A percentile compares a stretch with the other conserved stretches of the same genome.
These are phyloP conservation scores for Rhopalosiphum maidis DNA, from an alignment of 1,140 invertebrate genomes.

Conservation along the genomic window DNA sequence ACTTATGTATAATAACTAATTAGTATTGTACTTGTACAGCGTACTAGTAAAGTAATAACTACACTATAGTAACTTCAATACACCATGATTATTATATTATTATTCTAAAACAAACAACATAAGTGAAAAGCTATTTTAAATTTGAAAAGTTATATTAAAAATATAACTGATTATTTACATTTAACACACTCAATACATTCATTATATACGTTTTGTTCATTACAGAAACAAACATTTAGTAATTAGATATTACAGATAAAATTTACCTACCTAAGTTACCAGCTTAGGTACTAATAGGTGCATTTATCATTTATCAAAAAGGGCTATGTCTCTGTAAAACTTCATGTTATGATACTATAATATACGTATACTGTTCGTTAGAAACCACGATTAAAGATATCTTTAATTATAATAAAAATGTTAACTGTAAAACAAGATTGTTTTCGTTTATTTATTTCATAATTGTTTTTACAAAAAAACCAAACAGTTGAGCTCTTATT, in stretches of 20 bases:
- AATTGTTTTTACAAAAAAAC: background rate
- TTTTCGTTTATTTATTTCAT: background rate
- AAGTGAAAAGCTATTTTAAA: background rate
- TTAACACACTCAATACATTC: background rate
- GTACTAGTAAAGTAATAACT: background rate
- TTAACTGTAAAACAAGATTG: background rate
- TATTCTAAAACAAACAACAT: background rate
- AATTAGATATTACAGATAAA: background rate
- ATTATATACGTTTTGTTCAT: background rate
- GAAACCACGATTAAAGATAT: background rate
- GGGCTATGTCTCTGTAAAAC: background rate
- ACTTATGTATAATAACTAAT: background rate
- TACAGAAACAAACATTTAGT: background rate
- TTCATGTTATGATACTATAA: background rate
- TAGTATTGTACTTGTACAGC: constrained; percentile 33
- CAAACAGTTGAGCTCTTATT: background rate
- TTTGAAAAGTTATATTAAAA: no score
- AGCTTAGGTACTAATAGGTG: background rate
- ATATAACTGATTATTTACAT: background rate
- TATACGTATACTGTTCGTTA: background rate
- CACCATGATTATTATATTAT: background rate
- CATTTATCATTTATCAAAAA: background rate
- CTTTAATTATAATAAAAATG: background rate
- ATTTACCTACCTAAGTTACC: background rate
- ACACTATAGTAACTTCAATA: background rate